Conservation (phyloP, 2,113 vertebrate species). For the Thalassoma bifasciatum region DNA sequence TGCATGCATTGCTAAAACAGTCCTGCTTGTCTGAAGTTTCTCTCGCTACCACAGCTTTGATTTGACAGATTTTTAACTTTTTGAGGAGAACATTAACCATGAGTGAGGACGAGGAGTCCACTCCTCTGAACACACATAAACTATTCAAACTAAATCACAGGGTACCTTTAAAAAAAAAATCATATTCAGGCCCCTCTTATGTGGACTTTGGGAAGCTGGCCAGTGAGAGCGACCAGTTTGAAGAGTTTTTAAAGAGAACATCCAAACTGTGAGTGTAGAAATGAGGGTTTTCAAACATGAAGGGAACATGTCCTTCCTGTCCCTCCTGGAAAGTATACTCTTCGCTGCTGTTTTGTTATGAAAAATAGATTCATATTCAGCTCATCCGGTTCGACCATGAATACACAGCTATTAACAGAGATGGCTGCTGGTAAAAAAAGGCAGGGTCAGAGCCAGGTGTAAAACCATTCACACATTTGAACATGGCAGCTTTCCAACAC, state of each 20-base stretch:
- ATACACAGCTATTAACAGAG: background rate
- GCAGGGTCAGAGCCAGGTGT: background rate
- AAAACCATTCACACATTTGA: conserved; percentile 7
- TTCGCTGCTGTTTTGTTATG: background rate
- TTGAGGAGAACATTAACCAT: background rate
- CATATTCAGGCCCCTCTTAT: background rate
- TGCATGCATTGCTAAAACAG: too few relatives aligned
- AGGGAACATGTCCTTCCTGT: background rate
- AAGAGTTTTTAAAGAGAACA: background rate
- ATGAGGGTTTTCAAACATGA: background rate
- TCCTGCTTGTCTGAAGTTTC: too few relatives aligned
- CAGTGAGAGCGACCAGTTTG: background rate
- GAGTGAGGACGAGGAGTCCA: background rate
- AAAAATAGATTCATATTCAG: background rate
- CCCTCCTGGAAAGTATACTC: background rate
- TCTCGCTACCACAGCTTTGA: background rate
- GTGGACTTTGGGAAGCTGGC: background rate
- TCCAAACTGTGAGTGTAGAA: background rate
- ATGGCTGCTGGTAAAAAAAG: background rate
- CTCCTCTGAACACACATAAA: background rate
- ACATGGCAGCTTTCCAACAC: conserved; percentile 20
- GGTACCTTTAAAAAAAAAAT: background rate
- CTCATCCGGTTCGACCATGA: background rate
- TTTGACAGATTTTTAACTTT: background rate
- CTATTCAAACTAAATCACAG: background rate